phyloP scores from a whole-genome alignment of 2,888 invertebrate species.

The Conchocele bisecta region DNA sequence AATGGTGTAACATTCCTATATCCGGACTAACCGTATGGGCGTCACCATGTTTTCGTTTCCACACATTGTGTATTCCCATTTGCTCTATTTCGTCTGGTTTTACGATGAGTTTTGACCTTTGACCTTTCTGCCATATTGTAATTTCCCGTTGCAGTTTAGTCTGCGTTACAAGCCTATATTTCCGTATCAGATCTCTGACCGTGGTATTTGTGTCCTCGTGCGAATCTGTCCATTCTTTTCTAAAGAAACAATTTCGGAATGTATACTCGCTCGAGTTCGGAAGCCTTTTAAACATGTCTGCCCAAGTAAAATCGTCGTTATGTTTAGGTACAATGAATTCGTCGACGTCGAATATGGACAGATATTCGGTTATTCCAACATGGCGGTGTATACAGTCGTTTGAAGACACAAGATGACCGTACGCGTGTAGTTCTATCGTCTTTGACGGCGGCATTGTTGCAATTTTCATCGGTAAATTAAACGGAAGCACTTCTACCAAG shows the following conservation, averaged over 20 bases:
- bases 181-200: too few relatives aligned
- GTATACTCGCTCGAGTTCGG: constrained; percentile 32
- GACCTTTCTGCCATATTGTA: constrained; percentile 40
- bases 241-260: constrained; percentile 68
- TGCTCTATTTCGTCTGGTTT: constrained; percentile 57
- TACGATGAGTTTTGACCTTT: constrained; percentile 73
- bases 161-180: constrained; percentile 64
- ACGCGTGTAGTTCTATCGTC: constrained; percentile 79
- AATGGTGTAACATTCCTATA: constrained; percentile 69
- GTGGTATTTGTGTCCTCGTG: constrained; percentile 48
- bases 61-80: constrained; percentile 69
- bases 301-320: constrained; percentile 58
- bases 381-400: constrained; percentile 80
- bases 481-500: constrained; percentile 70
- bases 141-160: constrained; percentile 61
- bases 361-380: constrained; percentile 63
- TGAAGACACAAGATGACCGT: constrained; percentile 78
- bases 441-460: constrained; percentile 59
- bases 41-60: constrained; percentile 28
- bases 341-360: constrained; percentile 80
- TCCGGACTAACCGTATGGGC: constrained; percentile 25
- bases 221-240: constrained; percentile 35
- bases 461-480: constrained; percentile 77
- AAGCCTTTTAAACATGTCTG: constrained; percentile 46
- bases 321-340: constrained; percentile 79